Percentiles rank a stretch among this genome's conserved stretches.
Conservation (phyloP, 2,113 vertebrate species). For the Corvus cornix region DNA sequence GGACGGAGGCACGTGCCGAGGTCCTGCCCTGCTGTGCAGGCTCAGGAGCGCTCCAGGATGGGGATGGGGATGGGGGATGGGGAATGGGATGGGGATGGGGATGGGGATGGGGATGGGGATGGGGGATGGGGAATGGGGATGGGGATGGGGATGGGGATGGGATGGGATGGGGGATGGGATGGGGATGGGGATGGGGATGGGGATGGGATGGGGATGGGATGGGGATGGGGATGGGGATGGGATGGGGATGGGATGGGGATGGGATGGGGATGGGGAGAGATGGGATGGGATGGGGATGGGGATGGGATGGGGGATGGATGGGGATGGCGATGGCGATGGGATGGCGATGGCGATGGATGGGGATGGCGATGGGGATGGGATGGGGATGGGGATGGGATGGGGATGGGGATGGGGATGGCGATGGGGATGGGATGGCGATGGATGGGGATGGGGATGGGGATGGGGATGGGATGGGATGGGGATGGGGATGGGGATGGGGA, state of each 20-base stretch:
- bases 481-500: too few species aligned
- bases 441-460: too few species aligned
- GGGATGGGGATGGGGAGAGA: too few species aligned
- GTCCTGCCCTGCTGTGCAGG: not conserved
- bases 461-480: too few species aligned
- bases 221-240: too few species aligned
- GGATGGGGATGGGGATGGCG: not conserved
- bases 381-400: not conserved
- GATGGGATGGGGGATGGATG: not conserved
- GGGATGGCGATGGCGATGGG: too few species aligned
- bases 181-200: not conserved
- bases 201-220: not conserved
- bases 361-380: too few species aligned
- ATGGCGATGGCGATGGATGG: too few species aligned
- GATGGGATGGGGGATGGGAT: not conserved
- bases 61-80: not conserved
- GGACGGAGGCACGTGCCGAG: rapidly evolving
- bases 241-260: too few species aligned
- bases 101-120: too few species aligned
- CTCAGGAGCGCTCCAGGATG: not conserved
- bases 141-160: not conserved
- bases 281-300: too few species aligned
- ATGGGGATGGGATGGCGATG: not conserved
- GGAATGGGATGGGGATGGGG: not conserved
- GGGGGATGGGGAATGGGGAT: too few species aligned